phyloP scores from a whole-genome alignment of 2,888 invertebrate species.

The Scaptomyza caliginosa region DNA sequence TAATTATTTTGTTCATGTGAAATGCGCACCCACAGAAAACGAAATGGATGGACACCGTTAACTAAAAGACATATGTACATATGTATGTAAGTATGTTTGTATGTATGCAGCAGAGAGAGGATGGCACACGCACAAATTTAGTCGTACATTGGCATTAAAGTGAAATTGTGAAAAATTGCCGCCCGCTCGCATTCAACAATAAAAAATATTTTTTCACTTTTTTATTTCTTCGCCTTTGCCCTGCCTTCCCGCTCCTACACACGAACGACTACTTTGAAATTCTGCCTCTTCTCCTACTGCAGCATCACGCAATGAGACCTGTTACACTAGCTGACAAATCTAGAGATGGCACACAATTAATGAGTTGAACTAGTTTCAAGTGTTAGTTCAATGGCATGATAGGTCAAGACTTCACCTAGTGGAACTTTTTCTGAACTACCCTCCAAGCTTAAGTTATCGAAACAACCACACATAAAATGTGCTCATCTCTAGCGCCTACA shows the following conservation, averaged over 20 bases:
- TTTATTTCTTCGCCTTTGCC: too few species aligned
- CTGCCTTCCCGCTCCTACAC: conserved; percentile 14
- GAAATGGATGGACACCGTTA: conserved; percentile 28
- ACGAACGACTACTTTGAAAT: conserved; percentile 29
- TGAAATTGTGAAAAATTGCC: conserved; percentile 64
- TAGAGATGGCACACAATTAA: conserved; percentile 32
- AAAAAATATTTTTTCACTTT: conserved; percentile 64
- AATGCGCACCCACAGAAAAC: conserved; percentile 46
- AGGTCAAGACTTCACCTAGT: too few species aligned
- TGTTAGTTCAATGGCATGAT: too few species aligned
- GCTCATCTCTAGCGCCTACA: conserved; percentile 30
- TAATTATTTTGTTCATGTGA: conserved; percentile 41
- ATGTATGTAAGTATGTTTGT: too few species aligned
- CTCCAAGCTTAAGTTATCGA: background rate
- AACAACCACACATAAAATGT: background rate
- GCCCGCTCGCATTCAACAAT: conserved; percentile 35
- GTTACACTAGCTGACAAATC: conserved; percentile 26
- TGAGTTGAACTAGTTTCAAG: background rate
- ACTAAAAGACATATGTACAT: background rate
- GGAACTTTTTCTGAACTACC: background rate
- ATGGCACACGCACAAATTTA: conserved; percentile 52
- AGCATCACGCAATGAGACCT: conserved; percentile 33
- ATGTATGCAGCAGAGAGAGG: background rate
- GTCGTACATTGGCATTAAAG: conserved; percentile 58
- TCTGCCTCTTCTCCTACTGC: conserved; percentile 13